Base-by-base conservation (phyloP, 2,797 vertebrate genomes). In the Danio kyathit region DNA sequence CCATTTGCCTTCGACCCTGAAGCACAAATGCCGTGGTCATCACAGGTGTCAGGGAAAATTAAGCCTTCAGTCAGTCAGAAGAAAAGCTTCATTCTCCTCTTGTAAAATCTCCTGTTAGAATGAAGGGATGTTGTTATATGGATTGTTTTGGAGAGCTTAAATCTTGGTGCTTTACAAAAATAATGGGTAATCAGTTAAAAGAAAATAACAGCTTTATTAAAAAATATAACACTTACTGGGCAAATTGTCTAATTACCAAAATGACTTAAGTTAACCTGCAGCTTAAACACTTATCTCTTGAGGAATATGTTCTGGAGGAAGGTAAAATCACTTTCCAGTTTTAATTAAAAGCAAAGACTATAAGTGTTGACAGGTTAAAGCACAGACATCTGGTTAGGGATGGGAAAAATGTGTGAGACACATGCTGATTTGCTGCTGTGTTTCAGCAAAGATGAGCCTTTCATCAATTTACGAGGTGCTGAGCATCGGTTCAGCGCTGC, bases 11-110 rank as follows among this genome's bases (percentile, higher is more conserved):
- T 85, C 81, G 75, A 85, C 91, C 91, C 89, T 91, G 90, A 87
- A 89, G 84, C 86, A 89, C 83, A 88, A 88, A 79, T 89, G 87
- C 90, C 82, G 79, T 92, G 87, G 88, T 92, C 88, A 91, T 88
- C 85, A 77, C 76, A 83, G 91, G 92, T 88, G 0, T 87, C 86
- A 74, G 70, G 65, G 76, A 86, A 91, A 88, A 90, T 87, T 84
- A 81, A 63, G 16, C 57, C 29, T 43, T 43, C 43, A 78, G 8
- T 60, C 64, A 56, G 57, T 48, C 17, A 83, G 56, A 56, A 72
- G 57, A 56, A 72, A 63, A 19, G 13, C 29, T 19, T 14, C 6
- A 52, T 71, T 71, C 66, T 70, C 29, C 14, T 69, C 14, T 59
- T 44, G n/a, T 7, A 60, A 12, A 21, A 29, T 70, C 49, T 19